A percentile compares a stretch with the other conserved stretches of the same genome.
Evolutionary conservation across 2,888 invertebrate species (phyloP).

Genomic region (Ichneumoninae sp.): DNA sequence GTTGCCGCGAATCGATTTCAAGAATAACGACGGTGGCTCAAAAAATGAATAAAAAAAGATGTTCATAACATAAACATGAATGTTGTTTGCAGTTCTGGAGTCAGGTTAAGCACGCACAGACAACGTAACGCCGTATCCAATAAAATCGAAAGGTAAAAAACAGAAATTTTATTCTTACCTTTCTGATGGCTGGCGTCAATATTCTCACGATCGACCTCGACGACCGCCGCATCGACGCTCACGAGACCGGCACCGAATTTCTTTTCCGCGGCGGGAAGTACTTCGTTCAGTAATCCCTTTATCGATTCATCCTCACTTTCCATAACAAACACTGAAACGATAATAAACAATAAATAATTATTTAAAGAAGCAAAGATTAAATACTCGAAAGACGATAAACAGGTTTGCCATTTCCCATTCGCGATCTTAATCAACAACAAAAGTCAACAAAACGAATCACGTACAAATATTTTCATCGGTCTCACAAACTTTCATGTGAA

Average conservation of each 20-base stretch:
- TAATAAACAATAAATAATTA: not conserved
- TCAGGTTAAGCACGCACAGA: no score
- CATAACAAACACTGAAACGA: constrained; percentile 76
- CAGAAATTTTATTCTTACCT: constrained; percentile 71
- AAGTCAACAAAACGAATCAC: not conserved
- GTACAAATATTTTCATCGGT: not conserved
- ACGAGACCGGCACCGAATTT: constrained; percentile 70
- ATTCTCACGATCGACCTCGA: constrained; percentile 78
- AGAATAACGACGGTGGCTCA: not conserved
- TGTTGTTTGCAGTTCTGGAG: no score
- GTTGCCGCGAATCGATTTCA: constrained; percentile 1
- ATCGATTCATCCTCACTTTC: constrained; percentile 77
- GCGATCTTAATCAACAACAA: not conserved
- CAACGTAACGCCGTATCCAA: no score
- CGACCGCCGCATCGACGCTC: constrained; percentile 74
- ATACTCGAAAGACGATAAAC: not conserved
- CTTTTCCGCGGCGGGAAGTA: constrained; percentile 75
- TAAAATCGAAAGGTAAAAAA: not conserved
- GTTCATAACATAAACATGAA: no score
- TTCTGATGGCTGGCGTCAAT: constrained; percentile 76
- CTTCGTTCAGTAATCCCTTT: constrained; percentile 73
- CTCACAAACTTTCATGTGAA: not conserved
- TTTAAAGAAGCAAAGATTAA: not conserved
- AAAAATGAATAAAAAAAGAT: not conserved
- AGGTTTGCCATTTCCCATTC: not conserved